These are phyloP conservation scores for Andrena dorsata DNA, from an alignment of 2,888 invertebrate species.

Conservation along the genomic window DNA sequence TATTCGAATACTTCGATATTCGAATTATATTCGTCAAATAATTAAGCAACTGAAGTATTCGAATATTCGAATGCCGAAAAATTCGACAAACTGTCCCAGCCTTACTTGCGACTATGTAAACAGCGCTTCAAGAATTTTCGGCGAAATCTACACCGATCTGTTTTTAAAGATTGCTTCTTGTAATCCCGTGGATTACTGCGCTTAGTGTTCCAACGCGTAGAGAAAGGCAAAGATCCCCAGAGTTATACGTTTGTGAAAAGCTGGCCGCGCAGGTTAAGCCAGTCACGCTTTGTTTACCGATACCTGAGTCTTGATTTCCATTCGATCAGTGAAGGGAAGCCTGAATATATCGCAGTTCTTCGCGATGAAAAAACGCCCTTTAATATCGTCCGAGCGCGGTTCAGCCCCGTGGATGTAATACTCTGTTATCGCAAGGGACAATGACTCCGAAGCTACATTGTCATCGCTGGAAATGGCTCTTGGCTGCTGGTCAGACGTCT, in stretches of 20 bases:
- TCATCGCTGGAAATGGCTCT: slow-evolving; percentile 26
- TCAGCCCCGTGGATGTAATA: not conserved
- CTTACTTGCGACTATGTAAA: too few relatives aligned
- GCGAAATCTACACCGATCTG: too few relatives aligned
- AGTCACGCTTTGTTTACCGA: slow-evolving; percentile 30
- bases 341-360: not conserved
- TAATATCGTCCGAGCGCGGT: not conserved
- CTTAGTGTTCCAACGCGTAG: not conserved
- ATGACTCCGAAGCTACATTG: slow-evolving; percentile 16
- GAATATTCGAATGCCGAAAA: too few relatives aligned
- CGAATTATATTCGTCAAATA: too few relatives aligned
- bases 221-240: not conserved
- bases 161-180: too few relatives aligned
- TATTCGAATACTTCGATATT: too few relatives aligned
- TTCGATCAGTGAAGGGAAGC: not conserved
- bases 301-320: not conserved
- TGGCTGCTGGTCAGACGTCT: slow-evolving; percentile 25
- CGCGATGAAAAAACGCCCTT: not conserved
- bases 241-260: slow-evolving; percentile 13
- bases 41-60: too few relatives aligned
- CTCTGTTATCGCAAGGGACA: slow-evolving; percentile 30
- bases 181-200: too few relatives aligned
- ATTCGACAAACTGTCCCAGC: too few relatives aligned
- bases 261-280: slow-evolving; percentile 16
- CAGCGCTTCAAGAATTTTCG: too few relatives aligned